Conservation (phyloP, 1,140 invertebrate species). For the Anastrepha ludens region DNA sequence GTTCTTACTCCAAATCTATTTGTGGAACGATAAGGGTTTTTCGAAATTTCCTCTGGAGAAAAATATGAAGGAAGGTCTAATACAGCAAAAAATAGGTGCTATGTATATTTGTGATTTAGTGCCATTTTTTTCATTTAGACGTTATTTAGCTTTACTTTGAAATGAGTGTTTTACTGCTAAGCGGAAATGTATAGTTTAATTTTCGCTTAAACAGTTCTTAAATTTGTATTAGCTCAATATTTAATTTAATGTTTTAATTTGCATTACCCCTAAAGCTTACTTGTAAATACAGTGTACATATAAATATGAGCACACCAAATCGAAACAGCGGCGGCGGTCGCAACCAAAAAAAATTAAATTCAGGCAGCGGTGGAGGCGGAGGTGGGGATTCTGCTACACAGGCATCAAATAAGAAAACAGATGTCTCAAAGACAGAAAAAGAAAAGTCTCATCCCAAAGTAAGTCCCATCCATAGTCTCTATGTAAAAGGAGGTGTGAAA, state of each 20-base stretch:
- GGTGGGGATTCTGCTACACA: slow-evolving; percentile 61
- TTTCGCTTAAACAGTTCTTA: too few species aligned
- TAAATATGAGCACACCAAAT: slow-evolving; percentile 74
- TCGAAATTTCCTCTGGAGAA: too few species aligned
- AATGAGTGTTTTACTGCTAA: too few species aligned
- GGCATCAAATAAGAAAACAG: slow-evolving; percentile 65
- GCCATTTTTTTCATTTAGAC: too few species aligned
- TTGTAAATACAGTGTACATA: slow-evolving; percentile 75
- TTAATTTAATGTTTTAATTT: not conserved
- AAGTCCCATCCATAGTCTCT: not conserved
- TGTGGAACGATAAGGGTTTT: too few species aligned
- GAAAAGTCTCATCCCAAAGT: slow-evolving; percentile 72
- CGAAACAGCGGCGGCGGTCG: slow-evolving; percentile 71
- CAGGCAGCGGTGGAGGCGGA: slow-evolving; percentile 63
- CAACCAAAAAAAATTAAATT: slow-evolving; percentile 73
- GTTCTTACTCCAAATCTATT: too few species aligned
- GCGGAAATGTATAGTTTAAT: too few species aligned
- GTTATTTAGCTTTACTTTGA: too few species aligned
- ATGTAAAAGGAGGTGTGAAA: not conserved
- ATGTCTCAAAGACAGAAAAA: slow-evolving; percentile 73
- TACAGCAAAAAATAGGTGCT: too few species aligned
- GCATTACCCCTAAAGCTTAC: slow-evolving; percentile 64
- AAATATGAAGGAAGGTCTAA: too few species aligned
- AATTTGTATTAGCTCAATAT: too few species aligned
- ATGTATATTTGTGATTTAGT: too few species aligned